These are phyloP conservation scores for Calidris pugnax DNA, from an alignment of 2,113 vertebrate genomes.

Conservation along the genomic window DNA sequence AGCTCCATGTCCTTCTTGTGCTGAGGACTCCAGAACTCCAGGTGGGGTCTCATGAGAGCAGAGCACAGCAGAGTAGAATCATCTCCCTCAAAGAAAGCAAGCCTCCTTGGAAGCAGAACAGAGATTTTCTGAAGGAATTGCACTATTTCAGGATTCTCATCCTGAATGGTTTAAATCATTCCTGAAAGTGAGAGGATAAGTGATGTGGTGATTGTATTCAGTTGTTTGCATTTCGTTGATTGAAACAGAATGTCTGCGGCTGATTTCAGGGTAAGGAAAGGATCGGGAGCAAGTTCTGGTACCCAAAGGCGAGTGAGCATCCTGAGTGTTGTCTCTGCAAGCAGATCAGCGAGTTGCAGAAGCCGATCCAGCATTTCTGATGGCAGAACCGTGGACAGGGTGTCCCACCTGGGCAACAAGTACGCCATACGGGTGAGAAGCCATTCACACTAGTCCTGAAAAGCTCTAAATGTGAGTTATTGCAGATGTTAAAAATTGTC, in stretches of 20 bases:
- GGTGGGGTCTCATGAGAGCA: neutral
- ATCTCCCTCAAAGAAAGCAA: neutral
- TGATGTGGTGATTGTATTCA: neutral
- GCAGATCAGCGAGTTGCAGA: neutral
- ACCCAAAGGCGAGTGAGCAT: neutral
- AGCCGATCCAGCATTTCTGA: neutral
- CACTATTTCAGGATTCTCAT: neutral
- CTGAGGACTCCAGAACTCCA: neutral
- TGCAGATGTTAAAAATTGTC: rapidly evolving
- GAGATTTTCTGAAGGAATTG: neutral
- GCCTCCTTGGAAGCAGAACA: neutral
- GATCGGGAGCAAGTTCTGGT: neutral
- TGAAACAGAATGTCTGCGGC: neutral
- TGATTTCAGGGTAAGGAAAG: neutral
- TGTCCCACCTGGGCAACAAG: neutral
- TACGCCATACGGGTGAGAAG: neutral
- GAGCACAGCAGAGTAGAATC: neutral
- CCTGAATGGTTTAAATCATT: no score
- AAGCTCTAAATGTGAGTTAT: neutral
- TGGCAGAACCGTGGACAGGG: neutral
- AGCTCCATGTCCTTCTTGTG: neutral
- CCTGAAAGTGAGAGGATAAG: neutral
- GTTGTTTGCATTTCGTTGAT: neutral
- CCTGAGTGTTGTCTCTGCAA: neutral
- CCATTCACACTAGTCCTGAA: rapidly evolving